Evolutionary conservation across 2,888 invertebrate species (phyloP), one percentile per base, ranked within the genome.

Genomic region (Caenorhabditis panamensis): DNA sequence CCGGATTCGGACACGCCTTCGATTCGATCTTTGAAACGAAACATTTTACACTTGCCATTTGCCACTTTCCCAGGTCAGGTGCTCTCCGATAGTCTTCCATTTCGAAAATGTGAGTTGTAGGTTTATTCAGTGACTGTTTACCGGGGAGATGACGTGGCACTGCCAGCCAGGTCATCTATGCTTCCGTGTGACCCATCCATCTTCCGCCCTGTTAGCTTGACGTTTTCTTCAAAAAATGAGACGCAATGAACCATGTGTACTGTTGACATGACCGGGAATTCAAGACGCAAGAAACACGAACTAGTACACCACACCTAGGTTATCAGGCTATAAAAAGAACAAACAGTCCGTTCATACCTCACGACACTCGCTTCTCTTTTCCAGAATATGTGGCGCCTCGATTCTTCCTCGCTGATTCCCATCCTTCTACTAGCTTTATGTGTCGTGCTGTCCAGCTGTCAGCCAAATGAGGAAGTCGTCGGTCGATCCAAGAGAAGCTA

Each of bases 401-500:
- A 68, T 5, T 51, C 49, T 63, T 72, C 63, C 54, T 56, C 58
- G 20, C 36, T 56, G 26, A 20, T 20, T 16, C 20, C 44, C 11
- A 4, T 72, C 28, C 31, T 63, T 3, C 47, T 73, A 18, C 49
- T 66, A 9, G 13, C 49, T 3, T n/a, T 56, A 4, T 28, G 64
- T 24, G 47, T 64, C 16, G 44, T 28, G 0, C 18, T 66, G 44
- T 56, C 64, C 3, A 47, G 24, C 4, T 59, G 66, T 11, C 47
- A 76, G 62, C 67, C 37, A 44, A 41, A 58, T 31, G 61, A 51
- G 41, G 64, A 66, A 56, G 59, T 11, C 3, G 13, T 28, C 22
- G 16, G 26, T 28, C 69, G 84, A 58, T 53, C 62, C n/a, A 85
- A 85, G 56, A 58, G 85, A 66, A 76, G 63, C 47, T 85, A 83